These are phyloP conservation scores for Tenthredo mesomela DNA, from an alignment of 2,888 invertebrate species.

Conservation along the genomic window DNA sequence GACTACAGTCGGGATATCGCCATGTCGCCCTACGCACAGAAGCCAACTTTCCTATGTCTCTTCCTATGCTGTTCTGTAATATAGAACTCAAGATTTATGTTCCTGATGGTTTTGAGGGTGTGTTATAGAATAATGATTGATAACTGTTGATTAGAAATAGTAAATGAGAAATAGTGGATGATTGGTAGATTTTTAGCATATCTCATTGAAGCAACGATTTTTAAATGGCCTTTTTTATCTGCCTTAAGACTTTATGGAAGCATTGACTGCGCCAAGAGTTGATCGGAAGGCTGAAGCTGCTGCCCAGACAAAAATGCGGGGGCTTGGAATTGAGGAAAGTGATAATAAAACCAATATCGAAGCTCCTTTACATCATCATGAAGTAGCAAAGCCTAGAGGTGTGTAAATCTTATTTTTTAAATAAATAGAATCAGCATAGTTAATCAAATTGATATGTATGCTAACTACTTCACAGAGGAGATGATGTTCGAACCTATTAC, in stretches of 20 bases:
- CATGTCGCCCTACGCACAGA: constrained; percentile 99
- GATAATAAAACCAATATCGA: constrained; percentile 78
- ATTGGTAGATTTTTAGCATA: background rate
- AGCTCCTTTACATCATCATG: constrained; percentile 68
- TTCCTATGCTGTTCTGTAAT: constrained; percentile 99
- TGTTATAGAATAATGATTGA: background rate
- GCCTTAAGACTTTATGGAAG: constrained; percentile 95
- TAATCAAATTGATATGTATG: constrained; percentile 29
- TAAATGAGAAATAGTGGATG: background rate
- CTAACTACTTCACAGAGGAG: constrained; percentile 66
- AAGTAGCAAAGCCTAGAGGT: constrained; percentile 73
- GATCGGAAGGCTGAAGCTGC: constrained; percentile 70
- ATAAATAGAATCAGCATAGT: constrained; percentile 7
- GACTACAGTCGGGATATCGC: constrained; percentile 97
- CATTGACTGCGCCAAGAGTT: constrained; percentile 95
- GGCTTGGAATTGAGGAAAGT: constrained; percentile 94
- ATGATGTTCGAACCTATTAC: constrained; percentile 95
- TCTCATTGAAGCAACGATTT: constrained; percentile 4
- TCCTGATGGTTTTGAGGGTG: constrained; percentile 99
- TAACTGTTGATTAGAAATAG: constrained; percentile 5
- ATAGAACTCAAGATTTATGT: constrained; percentile 99
- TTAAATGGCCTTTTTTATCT: constrained; percentile 41
- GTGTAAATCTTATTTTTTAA: constrained; percentile 33
- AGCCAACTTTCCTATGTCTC: constrained; percentile 99
- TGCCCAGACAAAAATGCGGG: constrained; percentile 92